Base-by-base conservation (phyloP, 1,140 invertebrate species). In the Manduca sexta region DNA sequence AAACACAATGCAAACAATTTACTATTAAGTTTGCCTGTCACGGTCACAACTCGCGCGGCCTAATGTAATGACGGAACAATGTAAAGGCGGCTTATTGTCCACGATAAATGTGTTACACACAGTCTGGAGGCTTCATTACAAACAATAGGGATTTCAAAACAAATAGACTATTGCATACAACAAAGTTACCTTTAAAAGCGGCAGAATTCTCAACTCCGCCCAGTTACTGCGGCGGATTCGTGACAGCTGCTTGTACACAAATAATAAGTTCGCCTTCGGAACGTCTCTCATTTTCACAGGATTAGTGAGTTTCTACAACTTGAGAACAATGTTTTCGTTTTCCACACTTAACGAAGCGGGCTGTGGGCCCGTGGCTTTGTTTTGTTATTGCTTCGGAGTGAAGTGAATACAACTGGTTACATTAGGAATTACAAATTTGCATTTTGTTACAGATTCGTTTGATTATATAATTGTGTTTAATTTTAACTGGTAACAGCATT, bases 111-210 rank as follows among this genome's bases (percentile, higher is more conserved):
- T 12, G 42, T 39, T 45, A 40, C 38, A 45, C 45, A 45, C 37
- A 17, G 16, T n/a, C 8, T 11, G 38, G 30, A 29, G 2, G 14
- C 13, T 35, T 26, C 21, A 26, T 26, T 26, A 26, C 8, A 17
- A 45, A 49, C 47, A 55, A 51, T 41, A 47, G 40, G 45, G 16
- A 56, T 30, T 48, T 46, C 39, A 51, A 14, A 35, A 46, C 44
- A 54, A 54, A 54, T 48, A 44, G 48, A 52, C 50, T 48, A 48
- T 48, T 39, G 17, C 43, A 46, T 46, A 11, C 14, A 34, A 52
- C 44, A 37, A 46, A 46, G 50, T 52, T 52, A 46, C 13, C 11
- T 34, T 51, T 51, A 18, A 39, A 45, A 31, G 40, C 48, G 31
- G 41, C 14, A 49, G 26, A 43, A 38, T 33, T 38, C n/a, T n/a